phyloP scores from a whole-genome alignment of 2,113 vertebrate species.

The Grallaria varia region DNA sequence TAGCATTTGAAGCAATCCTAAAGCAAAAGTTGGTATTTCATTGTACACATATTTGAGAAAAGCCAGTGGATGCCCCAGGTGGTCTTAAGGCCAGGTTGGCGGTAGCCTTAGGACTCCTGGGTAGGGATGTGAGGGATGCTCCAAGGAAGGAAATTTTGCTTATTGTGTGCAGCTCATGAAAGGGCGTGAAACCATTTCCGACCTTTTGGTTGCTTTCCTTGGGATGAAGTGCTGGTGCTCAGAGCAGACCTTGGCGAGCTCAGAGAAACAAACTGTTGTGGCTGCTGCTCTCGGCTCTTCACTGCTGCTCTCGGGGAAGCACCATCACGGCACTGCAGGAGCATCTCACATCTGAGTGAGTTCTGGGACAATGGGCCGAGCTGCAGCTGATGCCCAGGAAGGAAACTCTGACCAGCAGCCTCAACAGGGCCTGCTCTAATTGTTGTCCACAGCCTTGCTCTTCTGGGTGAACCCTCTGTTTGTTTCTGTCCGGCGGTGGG shows the following conservation, averaged over 20 bases:
- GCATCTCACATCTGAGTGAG: not conserved
- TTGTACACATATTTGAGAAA: not conserved
- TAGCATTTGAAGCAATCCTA: not conserved
- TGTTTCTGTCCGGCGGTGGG: not conserved
- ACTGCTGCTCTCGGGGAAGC: not conserved
- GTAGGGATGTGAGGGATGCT: not conserved
- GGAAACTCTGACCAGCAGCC: not conserved
- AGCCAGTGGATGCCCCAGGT: not conserved
- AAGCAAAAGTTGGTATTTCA: not conserved
- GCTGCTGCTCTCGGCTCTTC: not conserved
- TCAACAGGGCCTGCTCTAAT: not conserved
- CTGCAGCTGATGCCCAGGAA: not conserved
- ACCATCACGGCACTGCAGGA: rapidly evolving
- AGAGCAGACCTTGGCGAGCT: not conserved
- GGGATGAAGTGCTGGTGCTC: not conserved
- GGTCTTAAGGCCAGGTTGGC: not conserved
- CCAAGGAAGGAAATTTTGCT: not conserved
- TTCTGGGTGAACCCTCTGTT: not conserved
- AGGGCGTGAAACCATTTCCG: rapidly evolving
- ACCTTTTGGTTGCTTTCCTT: not conserved
- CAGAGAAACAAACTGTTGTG: not conserved
- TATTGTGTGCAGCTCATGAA: not conserved
- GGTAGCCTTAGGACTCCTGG: not conserved
- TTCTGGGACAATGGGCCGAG: not conserved
- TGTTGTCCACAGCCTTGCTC: not conserved